These are phyloP conservation scores for Ochropacha duplaris DNA, from an alignment of 2,888 invertebrate genomes.

Conservation along the genomic window DNA sequence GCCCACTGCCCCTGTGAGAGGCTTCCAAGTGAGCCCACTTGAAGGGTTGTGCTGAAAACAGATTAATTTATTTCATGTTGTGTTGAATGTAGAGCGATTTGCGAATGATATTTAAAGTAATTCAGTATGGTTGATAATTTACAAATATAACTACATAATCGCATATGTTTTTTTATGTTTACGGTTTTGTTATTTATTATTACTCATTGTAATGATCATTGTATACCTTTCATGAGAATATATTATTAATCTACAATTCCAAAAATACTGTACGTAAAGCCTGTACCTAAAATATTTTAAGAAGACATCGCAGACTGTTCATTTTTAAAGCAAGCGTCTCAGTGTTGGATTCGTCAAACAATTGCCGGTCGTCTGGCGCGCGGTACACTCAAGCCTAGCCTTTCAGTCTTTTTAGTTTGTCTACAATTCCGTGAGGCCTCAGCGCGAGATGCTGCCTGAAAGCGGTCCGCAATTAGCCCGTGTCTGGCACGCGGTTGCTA, in stretches of 20 bases:
- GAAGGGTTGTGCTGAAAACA: slow-evolving; percentile 71
- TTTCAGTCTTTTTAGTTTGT: slow-evolving; percentile 57
- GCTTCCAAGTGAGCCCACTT: slow-evolving; percentile 59
- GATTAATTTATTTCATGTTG: slow-evolving; percentile 48
- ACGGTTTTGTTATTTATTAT: not conserved
- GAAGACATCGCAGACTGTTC: not conserved
- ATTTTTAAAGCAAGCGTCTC: slow-evolving; percentile 2
- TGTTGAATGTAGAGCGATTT: slow-evolving; percentile 35
- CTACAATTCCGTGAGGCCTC: slow-evolving; percentile 43
- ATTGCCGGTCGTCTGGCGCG: slow-evolving; percentile 51
- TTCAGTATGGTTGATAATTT: not conserved
- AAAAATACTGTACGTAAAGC: not conserved
- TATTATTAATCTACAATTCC: not conserved
- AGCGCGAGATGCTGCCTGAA: slow-evolving; percentile 51
- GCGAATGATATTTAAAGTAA: slow-evolving; percentile 13
- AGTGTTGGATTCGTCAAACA: slow-evolving; percentile 40
- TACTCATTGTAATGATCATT: not conserved
- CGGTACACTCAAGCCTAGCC: slow-evolving; percentile 23
- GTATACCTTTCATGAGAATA: not conserved
- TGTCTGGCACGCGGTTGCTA: slow-evolving; percentile 33
- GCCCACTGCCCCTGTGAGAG: slow-evolving; percentile 82
- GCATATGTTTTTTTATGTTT: not conserved
- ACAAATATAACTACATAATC: not conserved
- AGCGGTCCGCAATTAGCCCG: slow-evolving; percentile 65
- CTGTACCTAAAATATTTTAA: no score